Evolutionary conservation across 2,888 invertebrate genomes (phyloP).

Genomic region (Ophion ellenae): DNA sequence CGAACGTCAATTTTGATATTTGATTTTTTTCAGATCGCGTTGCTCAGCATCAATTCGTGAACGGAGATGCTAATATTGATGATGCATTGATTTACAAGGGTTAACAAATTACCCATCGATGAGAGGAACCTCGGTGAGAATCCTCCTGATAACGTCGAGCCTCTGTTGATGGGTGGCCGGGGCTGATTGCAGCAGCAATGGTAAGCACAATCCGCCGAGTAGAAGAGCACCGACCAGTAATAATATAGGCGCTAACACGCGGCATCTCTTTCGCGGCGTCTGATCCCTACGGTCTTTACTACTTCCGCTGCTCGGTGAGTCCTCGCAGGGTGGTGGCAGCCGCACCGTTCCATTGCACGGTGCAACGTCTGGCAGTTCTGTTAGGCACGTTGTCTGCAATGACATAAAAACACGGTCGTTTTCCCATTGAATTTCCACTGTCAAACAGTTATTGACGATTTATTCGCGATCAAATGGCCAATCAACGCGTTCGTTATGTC

Average conservation of each 20-base stretch:
- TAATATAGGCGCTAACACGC: conserved; percentile 81
- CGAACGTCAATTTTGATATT: neutral
- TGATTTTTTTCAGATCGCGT: neutral
- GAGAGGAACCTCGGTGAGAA: conserved; percentile 89
- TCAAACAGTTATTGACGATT: neutral
- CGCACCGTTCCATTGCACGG: conserved; percentile 82
- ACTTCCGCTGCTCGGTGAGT: conserved; percentile 82
- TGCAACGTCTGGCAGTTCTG: conserved; percentile 84
- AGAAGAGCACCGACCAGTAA: conserved; percentile 80
- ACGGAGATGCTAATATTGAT: too few relatives aligned
- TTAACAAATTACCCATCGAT: conserved; percentile 88
- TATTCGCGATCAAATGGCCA: neutral
- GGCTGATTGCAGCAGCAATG: conserved; percentile 82
- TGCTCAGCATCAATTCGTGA: too few relatives aligned
- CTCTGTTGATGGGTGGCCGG: conserved; percentile 86
- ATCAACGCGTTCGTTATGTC: too few relatives aligned
- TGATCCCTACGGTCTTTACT: conserved; percentile 81
- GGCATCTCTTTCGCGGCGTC: conserved; percentile 78
- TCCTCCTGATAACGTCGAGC: conserved; percentile 87
- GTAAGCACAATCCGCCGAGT: conserved; percentile 82
- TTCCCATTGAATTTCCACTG: neutral
- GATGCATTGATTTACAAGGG: neutral
- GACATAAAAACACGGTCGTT: conserved; percentile 51
- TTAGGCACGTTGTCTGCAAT: conserved; percentile 84
- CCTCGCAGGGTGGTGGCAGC: conserved; percentile 81